These are phyloP conservation scores for Thalassophryne amazonica DNA, from an alignment of 2,797 vertebrate genomes.

Conservation along the genomic window DNA sequence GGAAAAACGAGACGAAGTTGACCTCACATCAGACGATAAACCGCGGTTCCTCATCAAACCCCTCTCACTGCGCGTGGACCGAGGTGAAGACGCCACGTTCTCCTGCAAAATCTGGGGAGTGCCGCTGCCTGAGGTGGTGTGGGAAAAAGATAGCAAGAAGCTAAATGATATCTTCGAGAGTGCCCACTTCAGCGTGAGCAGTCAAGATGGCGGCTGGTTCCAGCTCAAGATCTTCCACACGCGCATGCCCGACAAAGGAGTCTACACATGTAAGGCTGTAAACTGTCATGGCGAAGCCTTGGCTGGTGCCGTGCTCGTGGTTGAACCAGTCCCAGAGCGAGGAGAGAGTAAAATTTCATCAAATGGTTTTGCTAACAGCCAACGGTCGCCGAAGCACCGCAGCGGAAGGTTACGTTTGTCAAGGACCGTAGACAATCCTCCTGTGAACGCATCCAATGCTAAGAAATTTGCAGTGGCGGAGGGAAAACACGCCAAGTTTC, in stretches of 20 bases:
- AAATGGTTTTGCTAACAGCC: conserved; percentile 47
- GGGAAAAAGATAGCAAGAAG: conserved; percentile 92
- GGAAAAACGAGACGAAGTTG: conserved; percentile 36
- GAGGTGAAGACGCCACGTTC: conserved; percentile 87
- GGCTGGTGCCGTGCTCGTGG: conserved; percentile 88
- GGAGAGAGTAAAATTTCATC: conserved; percentile 54
- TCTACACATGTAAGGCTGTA: conserved; percentile 89
- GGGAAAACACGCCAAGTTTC: conserved; percentile 97
- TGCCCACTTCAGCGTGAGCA: conserved; percentile 81
- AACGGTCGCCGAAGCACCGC: conserved; percentile 56
- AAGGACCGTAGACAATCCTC: conserved; percentile 51
- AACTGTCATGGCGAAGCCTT: conserved; percentile 80
- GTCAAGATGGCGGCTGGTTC: conserved; percentile 80
- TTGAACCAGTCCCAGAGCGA: conserved; percentile 71
- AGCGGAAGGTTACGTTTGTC: conserved; percentile 35
- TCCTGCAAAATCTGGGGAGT: conserved; percentile 85
- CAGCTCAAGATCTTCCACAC: conserved; percentile 83
- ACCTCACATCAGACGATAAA: conserved; percentile 50
- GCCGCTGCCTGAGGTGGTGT: conserved; percentile 80
- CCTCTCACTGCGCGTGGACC: conserved; percentile 80
- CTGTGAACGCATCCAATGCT: conserved; percentile 60
- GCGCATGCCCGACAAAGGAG: conserved; percentile 86
- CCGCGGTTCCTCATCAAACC: conserved; percentile 87
- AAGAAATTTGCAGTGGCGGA: conserved; percentile 89
- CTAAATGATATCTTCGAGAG: conserved; percentile 90